Base-by-base conservation (phyloP, 1,140 invertebrate genomes). In the Drosophila miranda region DNA sequence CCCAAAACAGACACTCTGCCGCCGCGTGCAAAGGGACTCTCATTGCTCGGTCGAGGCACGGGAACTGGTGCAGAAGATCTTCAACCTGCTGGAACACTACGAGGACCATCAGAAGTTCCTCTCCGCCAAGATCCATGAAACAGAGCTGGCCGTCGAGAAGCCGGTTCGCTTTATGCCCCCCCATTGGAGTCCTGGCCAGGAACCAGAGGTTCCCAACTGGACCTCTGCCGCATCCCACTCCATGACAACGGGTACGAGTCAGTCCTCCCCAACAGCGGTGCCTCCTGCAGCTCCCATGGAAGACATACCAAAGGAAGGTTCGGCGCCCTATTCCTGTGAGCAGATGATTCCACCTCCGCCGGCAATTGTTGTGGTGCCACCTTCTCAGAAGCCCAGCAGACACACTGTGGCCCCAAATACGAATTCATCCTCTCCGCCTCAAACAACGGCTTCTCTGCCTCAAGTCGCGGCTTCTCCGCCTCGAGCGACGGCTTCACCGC, bases 61-160 rank as follows among this genome's bases (percentile, higher is more conserved):
- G 5, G 66, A 84, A 0, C 43, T 83, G 19, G 83, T 90, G 23
- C 70, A 80, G 9, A 80, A 72, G 30, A 89, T 90, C n/a, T 78
- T 79, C 42, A 23, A 55, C 2, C 62, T 90, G 49, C 60, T 90
- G 53, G 64, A 89, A 19, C 80, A 86, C 45, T 89, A 86, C 21
- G 87, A 90, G 42, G 28, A 26, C 0, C 76, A 90, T 30, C 83
- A 89, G 34, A 58, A 62, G 16, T 41, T 58, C 48, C 55, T 90
- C 2, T 28, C 75, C 16, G 56, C 82, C 34, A 78, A 87, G 56
- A 78, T 90, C 8, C 64, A 78, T n/a, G 52, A 80, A 44, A 73
- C 80, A 6, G 88, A 81, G 8, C 6, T 58, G 14, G 73, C 82
- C 0, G 82, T 72, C 7, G 53, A 78, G 45, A 58, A 70, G 46